These are phyloP conservation scores for Palloptera scutellata DNA, from an alignment of 2,888 invertebrate species.

Conservation along the genomic window DNA sequence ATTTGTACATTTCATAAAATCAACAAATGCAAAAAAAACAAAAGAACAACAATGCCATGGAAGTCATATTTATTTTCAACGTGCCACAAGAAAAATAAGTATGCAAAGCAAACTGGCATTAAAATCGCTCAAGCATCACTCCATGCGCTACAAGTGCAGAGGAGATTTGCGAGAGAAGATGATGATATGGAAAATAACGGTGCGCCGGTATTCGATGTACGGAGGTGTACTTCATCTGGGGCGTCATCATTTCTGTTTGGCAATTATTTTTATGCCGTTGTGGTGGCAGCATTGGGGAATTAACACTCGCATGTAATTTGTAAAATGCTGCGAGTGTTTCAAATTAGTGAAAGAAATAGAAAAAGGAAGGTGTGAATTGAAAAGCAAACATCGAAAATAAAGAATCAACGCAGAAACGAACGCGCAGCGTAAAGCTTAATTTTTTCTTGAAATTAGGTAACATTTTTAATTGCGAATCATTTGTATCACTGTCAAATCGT, in stretches of 20 bases:
- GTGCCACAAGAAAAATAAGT: conserved; percentile 5
- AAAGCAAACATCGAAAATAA: conserved; percentile 14
- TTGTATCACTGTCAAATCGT: conserved; percentile 51
- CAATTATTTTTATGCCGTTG: conserved; percentile 34
- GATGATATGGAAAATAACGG: conserved; percentile 10
- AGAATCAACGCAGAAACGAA: neutral
- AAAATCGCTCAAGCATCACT: conserved; percentile 22
- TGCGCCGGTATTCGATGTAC: neutral
- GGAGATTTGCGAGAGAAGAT: conserved; percentile 14
- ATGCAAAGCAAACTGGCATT: conserved; percentile 1
- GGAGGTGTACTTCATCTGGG: conserved; percentile 13
- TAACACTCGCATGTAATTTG: conserved; percentile 43
- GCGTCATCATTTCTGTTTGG: neutral
- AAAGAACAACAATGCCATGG: conserved; percentile 53
- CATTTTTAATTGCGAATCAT: conserved; percentile 53
- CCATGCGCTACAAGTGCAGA: too few species aligned
- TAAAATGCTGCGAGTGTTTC: conserved; percentile 17
- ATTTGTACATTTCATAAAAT: conserved; percentile 62
- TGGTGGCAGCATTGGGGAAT: conserved; percentile 39
- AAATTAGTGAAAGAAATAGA: neutral
- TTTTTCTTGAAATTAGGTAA: conserved; percentile 20
- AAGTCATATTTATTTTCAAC: conserved; percentile 39
- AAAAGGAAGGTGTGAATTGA: conserved; percentile 35
- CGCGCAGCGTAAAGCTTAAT: conserved; percentile 4
- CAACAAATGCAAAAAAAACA: conserved; percentile 47